Evolutionary conservation across 2,113 vertebrate genomes (phyloP).

Genomic region (Balaeniceps rex): DNA sequence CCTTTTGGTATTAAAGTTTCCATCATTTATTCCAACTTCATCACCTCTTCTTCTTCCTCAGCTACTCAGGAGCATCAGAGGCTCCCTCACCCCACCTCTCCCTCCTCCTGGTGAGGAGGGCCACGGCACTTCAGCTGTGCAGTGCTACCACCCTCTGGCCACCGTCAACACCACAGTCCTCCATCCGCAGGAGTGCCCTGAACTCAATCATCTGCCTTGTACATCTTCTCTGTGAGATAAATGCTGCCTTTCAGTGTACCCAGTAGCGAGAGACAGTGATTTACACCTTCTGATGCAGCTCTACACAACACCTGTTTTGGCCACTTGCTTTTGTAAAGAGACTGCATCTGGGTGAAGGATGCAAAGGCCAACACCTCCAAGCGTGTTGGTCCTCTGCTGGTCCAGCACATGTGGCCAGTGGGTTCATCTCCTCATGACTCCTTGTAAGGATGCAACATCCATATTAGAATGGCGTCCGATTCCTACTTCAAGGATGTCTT

Average conservation of each 20-base stretch:
- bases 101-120: neutral
- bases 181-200: neutral
- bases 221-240: too few species aligned
- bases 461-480: neutral
- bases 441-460: neutral
- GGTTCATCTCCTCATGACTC: neutral
- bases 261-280: neutral
- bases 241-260: too few species aligned
- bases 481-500: neutral
- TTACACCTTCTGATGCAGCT: neutral
- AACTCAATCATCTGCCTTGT: neutral
- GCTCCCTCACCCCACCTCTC: neutral
- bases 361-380: neutral
- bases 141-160: constrained; percentile 48
- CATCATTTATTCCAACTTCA: neutral
- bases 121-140: neutral
- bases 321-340: neutral
- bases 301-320: neutral
- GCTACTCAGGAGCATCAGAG: neutral
- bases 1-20: neutral
- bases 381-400: fast-evolving
- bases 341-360: neutral
- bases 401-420: neutral
- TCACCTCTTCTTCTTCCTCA: neutral
- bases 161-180: neutral